A percentile compares a stretch with the other conserved stretches of the same genome.
Evolutionary conservation across 2,797 vertebrate species (phyloP).

Genomic region (Brachymystax lenok): DNA sequence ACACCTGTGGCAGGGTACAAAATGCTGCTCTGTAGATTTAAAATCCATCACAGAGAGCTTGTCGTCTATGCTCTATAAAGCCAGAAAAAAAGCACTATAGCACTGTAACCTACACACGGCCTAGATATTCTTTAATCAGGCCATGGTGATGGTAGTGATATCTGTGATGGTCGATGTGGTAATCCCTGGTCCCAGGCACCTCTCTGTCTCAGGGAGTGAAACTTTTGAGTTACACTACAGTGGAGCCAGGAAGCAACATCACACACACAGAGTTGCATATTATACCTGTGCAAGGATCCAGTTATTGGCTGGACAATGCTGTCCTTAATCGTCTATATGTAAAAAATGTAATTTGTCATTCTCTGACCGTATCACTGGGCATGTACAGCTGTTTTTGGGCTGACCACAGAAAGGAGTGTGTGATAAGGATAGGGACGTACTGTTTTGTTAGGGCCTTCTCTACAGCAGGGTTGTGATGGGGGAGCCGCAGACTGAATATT

Average conservation of each 20-base stretch:
- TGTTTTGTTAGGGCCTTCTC: conserved; percentile 77
- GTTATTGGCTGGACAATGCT: neutral
- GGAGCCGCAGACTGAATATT: conserved; percentile 84
- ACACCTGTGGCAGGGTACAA: no score
- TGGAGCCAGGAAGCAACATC: no score
- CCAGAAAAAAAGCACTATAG: no score
- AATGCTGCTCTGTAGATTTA: no score
- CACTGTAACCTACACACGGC: no score
- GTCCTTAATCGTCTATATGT: neutral
- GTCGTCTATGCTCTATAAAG: no score
- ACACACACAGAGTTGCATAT: no score
- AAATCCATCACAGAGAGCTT: no score
- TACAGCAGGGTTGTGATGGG: conserved; percentile 64
- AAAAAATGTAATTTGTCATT: neutral
- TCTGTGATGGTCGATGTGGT: neutral
- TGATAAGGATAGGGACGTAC: conserved; percentile 38
- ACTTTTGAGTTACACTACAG: neutral
- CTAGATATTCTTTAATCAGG: no score
- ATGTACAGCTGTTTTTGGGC: neutral
- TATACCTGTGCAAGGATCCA: neutral
- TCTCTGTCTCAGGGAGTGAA: neutral
- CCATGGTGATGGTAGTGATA: neutral
- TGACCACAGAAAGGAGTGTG: neutral
- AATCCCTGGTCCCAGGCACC: neutral
- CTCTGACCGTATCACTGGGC: neutral